Conservation (phyloP, 2,113 vertebrate species). For the Rhinichthys klamathensis region DNA sequence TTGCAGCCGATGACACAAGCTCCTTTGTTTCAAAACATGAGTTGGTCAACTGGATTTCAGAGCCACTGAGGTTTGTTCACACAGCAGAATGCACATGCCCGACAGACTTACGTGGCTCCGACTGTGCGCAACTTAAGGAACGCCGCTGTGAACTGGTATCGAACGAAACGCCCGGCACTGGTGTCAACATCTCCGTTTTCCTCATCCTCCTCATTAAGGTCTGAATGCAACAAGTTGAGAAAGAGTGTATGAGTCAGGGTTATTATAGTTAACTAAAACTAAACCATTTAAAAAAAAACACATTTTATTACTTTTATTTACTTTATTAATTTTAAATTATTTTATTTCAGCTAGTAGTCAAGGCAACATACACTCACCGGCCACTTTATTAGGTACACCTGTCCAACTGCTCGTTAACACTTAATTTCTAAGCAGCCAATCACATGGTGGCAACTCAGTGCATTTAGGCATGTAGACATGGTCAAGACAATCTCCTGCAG, state of each 20-base stretch:
- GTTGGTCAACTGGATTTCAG: neutral
- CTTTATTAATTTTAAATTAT: too few species aligned
- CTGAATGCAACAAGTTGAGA: constrained; percentile 67
- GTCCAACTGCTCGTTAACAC: too few species aligned
- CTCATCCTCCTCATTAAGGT: constrained; percentile 81
- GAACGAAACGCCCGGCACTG: constrained; percentile 92
- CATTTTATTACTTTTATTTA: too few species aligned
- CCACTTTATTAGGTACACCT: too few species aligned
- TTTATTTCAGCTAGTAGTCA: too few species aligned
- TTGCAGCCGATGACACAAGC: constrained; percentile 2
- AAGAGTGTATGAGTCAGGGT: neutral
- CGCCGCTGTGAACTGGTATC: constrained; percentile 97
- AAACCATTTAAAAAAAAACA: neutral
- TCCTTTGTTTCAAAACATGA: constrained; percentile 26
- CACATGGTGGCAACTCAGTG: too few species aligned
- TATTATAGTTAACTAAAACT: neutral
- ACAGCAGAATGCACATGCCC: neutral
- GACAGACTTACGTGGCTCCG: constrained; percentile 91
- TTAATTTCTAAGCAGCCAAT: too few species aligned
- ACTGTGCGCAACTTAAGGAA: constrained; percentile 94
- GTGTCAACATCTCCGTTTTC: constrained; percentile 81
- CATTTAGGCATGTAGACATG: too few species aligned
- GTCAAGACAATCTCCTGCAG: too few species aligned
- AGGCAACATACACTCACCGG: too few species aligned
- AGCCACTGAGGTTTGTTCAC: neutral